Percentiles rank a stretch among this genome's conserved stretches.
These are phyloP conservation scores for Myrmecophaga tridactyla DNA, from an alignment of 2,113 vertebrate genomes.

Conservation along the genomic window DNA sequence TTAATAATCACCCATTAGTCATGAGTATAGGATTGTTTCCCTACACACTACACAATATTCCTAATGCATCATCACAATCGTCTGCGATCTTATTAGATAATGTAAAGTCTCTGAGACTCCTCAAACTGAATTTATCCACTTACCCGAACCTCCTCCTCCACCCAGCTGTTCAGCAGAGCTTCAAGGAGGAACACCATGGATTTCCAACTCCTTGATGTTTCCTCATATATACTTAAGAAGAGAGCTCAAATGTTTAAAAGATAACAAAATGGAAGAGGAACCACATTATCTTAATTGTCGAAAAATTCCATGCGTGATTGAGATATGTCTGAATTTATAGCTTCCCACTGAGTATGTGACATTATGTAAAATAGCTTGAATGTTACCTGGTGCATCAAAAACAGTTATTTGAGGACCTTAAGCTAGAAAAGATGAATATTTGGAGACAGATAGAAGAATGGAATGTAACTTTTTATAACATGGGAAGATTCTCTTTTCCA, in stretches of 20 bases:
- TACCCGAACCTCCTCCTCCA: neutral
- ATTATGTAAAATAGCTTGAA: neutral
- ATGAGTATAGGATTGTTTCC: neutral
- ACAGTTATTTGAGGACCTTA: neutral
- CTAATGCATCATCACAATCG: accelerated
- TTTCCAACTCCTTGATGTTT: neutral
- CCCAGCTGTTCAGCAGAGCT: neutral
- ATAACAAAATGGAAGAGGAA: neutral
- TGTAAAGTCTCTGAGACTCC: neutral
- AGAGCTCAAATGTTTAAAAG: neutral
- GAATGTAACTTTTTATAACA: neutral
- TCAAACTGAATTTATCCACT: neutral
- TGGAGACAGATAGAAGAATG: neutral
- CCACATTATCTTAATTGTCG: neutral
- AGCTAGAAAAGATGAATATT: neutral
- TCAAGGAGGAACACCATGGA: neutral
- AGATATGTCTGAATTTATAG: neutral
- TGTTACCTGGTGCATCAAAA: neutral
- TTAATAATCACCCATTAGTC: neutral
- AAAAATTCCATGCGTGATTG: neutral
- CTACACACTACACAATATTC: neutral
- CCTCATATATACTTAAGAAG: neutral
- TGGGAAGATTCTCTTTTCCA: neutral
- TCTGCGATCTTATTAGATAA: neutral
- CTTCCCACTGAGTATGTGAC: neutral